These are phyloP conservation scores for Furnarius figulus DNA, from an alignment of 2,113 vertebrate genomes.

Conservation along the genomic window DNA sequence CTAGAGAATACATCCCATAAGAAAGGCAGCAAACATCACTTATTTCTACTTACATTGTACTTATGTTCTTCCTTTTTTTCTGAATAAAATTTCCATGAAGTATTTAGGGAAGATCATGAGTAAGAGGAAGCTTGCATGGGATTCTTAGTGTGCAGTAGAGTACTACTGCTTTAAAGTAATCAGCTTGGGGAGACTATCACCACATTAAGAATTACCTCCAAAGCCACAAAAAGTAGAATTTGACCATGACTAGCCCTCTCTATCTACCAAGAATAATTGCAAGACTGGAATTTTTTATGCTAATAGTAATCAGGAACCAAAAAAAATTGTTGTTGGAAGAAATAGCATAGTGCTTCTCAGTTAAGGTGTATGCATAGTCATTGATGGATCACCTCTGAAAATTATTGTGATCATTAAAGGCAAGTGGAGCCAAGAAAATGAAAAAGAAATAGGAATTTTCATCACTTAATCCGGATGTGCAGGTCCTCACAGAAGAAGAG, in stretches of 20 bases:
- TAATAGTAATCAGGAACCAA: neutral
- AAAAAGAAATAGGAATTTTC: neutral
- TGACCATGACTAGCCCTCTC: neutral
- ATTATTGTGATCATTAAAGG: neutral
- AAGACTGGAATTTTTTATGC: neutral
- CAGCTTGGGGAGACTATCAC: neutral
- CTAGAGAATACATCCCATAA: constrained; percentile 18
- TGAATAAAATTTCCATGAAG: constrained; percentile 56
- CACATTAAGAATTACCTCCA: neutral
- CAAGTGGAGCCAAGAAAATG: neutral
- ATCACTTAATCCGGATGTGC: neutral
- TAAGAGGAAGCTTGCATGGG: neutral
- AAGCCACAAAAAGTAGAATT: neutral
- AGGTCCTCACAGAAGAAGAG: neutral
- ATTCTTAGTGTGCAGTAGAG: neutral
- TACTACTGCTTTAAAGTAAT: neutral
- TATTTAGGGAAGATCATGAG: neutral
- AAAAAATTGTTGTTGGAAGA: neutral
- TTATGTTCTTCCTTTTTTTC: neutral
- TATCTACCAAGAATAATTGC: neutral
- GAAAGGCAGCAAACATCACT: constrained; percentile 41
- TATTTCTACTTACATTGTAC: constrained; percentile 56
- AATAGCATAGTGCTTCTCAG: neutral
- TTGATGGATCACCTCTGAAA: neutral
- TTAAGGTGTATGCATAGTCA: neutral